Evolutionary conservation across 2,888 invertebrate species (phyloP).

Genomic region (Oscheius sp.): DNA sequence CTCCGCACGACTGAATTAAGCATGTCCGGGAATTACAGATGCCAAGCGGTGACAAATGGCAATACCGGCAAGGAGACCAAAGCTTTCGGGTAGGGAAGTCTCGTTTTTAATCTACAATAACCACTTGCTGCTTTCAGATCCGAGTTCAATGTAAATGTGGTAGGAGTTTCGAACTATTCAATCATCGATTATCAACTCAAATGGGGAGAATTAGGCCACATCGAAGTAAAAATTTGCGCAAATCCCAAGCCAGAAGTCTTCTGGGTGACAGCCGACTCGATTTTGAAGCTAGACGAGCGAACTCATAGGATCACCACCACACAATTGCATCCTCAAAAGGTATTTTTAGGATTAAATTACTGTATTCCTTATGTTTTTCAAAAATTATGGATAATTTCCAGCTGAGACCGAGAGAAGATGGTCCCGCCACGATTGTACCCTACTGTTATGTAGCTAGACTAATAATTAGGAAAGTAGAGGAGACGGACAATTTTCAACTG

Average conservation of each 20-base stretch:
- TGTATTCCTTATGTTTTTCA: background rate
- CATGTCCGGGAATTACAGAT: conserved; percentile 30
- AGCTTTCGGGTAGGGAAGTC: conserved; percentile 20
- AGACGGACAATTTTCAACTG: conserved; percentile 4
- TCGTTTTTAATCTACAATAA: background rate
- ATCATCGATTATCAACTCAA: conserved; percentile 1
- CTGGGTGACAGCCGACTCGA: conserved; percentile 39
- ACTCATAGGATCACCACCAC: conserved; percentile 12
- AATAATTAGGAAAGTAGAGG: conserved; percentile 13
- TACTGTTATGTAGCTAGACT: conserved; percentile 20
- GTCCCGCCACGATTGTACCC: conserved; percentile 25
- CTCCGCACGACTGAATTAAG: conserved; percentile 8
- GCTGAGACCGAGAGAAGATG: background rate
- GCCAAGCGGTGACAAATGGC: conserved; percentile 21
- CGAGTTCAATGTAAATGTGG: conserved; percentile 26
- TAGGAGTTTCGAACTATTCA: conserved; percentile 19
- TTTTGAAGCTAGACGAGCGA: conserved; percentile 10
- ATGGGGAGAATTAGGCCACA: conserved; percentile 9
- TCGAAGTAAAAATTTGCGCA: conserved; percentile 33
- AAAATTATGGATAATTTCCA: background rate
- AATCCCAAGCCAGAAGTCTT: conserved; percentile 47
- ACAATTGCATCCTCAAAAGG: conserved; percentile 24
- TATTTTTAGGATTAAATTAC: no score
- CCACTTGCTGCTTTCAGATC: conserved; percentile 12
- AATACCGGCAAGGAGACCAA: conserved; percentile 15